Base-by-base conservation (phyloP, 2,888 invertebrate species). In the Saturnia pavonia region DNA sequence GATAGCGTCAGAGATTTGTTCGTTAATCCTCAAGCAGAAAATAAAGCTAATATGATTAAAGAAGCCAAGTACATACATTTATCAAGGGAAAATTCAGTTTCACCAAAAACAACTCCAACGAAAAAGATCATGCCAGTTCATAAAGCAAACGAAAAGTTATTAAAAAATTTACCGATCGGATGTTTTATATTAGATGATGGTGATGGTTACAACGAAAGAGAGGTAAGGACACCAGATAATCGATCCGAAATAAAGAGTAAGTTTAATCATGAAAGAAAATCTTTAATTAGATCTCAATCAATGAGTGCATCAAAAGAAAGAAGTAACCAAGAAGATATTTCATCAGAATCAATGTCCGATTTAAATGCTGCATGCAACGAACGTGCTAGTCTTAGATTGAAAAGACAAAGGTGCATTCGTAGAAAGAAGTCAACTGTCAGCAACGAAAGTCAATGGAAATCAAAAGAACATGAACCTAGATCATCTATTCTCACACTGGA, bases 391-490 rank as follows among this genome's bases (percentile, higher is more conserved):
- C 79, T 90, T 9, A 87, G 90, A 72, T 82, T 95, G 51, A 94
- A 94, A 82, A 88, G 95, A 27, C 95, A 95, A 81, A 94, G 90
- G 76, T 95, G 95, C 77, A 94, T 95, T 22, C 87, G 95, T 4
- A 90, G 95, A 74, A 94, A 95, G 76, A 94, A 94, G 74, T 92
- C 91, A 2, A 91, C 91, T 19, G 86, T 89, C 0, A 92, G 92
- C 71, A 91, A 90, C 45, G 92, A 92, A 69, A 92, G 91, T 72
- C 79, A 85, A 67, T 87, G 85, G 79, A 88, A 85, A 74, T 83
- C 79, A 22, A 87, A 84, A 74, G 82, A 79, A 71, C 68, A 69
- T 12, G 83, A 86, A 70, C 71, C 78, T 1, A 91, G 90, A 79
- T 82, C 82, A 2, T 86, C 91, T 12, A 84, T 91, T 25, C 82